Base-by-base conservation (phyloP, 2,888 invertebrate species). In the Standfussiana lucernea region DNA sequence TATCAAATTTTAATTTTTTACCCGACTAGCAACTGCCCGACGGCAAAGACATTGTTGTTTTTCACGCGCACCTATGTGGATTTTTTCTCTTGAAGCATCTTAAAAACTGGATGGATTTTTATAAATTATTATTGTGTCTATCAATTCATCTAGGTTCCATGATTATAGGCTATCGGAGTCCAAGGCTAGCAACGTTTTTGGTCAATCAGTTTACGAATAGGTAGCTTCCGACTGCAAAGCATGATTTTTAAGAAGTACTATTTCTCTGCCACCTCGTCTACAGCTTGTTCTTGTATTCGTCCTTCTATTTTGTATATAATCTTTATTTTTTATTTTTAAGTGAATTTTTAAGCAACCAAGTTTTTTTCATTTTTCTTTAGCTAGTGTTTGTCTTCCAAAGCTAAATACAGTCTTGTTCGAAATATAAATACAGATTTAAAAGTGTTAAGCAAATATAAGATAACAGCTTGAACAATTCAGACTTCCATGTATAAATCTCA, bases 401-500 rank as follows among this genome's bases (percentile, higher is more conserved):
- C 21, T 18, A 24, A 24, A 45, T n/a, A 35, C 28, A n/a, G 18
- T 45, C 21, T 21, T 4, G 10, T 11, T 21, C 2, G 40, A 35
- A 68, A 6, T 11, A 32, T 35, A 1, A 45, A 37, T 37, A 35
- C 6, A 45, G 15, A 47, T 65, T 65, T n/a, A 61, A 66, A 65
- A 42, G 21, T 11, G 24, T 21, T 42, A 21, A 37, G 10, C 10
- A 80, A 32, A 61, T 42, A 21, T 40, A 24, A 35, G 24, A 50
- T 64, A 47, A 64, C 24, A 13, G 18, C 37, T 68, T 67, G 37
- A 28, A 13, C 64, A 37, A 10, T 82, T 28, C 13, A 80, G 24
- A 53, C n/a, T 65, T 18, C 10, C 40, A 37, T 10, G 2, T 32
- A 82, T 77, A 85, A 86, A 85, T 86, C 64, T 76, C 72, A 24